Conservation (phyloP, 2,113 vertebrate species). For the Melanocharis versteri region DNA sequence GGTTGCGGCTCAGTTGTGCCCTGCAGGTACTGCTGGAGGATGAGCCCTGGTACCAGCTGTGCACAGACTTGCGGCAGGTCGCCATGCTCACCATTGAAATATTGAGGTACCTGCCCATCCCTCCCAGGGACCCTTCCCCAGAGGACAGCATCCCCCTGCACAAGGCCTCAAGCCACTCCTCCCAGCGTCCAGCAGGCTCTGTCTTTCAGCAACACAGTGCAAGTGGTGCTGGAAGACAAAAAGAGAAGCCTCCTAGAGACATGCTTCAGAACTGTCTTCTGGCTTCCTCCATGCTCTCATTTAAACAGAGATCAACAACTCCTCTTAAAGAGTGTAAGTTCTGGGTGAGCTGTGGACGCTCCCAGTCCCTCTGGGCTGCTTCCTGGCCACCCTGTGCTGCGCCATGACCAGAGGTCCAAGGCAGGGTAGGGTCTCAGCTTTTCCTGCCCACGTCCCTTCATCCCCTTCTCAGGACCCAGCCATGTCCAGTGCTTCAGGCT, state of each 20-base stretch:
- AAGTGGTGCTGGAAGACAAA: background rate
- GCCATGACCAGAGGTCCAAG: background rate
- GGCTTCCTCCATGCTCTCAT: background rate
- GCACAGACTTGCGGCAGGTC: rapidly evolving
- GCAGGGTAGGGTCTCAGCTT: background rate
- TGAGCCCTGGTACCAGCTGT: background rate
- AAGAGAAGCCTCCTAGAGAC: background rate
- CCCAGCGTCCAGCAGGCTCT: too few species aligned
- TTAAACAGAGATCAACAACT: background rate
- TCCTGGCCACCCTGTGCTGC: background rate
- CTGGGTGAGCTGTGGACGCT: background rate
- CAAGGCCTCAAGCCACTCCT: background rate
- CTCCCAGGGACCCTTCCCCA: background rate
- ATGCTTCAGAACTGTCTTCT: background rate
- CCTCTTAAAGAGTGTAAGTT: background rate
- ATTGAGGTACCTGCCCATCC: background rate
- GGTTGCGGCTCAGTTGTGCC: background rate
- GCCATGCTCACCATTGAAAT: background rate
- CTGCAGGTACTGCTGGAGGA: background rate
- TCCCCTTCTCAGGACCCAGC: background rate
- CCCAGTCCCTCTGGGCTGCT: background rate
- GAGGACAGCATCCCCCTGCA: too few species aligned
- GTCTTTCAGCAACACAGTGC: background rate
- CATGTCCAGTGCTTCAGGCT: background rate
- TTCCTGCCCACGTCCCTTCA: background rate